Evolutionary conservation across 1,140 invertebrate species (phyloP), one percentile per base, ranked within the genome.

Genomic region (Eueides isabella): DNA sequence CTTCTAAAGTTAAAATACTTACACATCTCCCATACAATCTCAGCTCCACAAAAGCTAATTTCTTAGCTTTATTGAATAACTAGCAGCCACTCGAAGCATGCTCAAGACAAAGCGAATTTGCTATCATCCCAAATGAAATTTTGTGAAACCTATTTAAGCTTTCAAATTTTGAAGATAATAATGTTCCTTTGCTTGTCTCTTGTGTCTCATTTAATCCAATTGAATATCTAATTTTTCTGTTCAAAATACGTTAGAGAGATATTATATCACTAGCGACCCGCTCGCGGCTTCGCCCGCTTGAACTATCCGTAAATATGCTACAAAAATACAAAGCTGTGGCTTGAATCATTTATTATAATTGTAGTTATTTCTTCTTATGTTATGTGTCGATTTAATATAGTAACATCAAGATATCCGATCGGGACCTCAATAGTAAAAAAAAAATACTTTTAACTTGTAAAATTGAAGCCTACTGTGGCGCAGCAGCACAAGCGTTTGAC

Each of bases 61-160:
- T 55, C 48, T 55, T 55, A 55, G 48, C 48, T 26, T 55, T 55
- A 55, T 55, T 55, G 48, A 55, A 55, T 55, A 55, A 55, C 48
- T 55, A 55, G 48, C 48, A 55, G 23, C 48, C 48, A 55, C 48
- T 55, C 48, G 48, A 55, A 55, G 48, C 48, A 19, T 55, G 48
- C 48, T 55, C 48, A 55, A 55, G 48, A 55, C 48, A 55, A 55
- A 55, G 48, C 48, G 48, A 55, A 55, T 55, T 55, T 55, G 48
- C 48, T 55, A 55, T 55, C 48, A 55, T 55, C 48, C 48, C 48
- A 55, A 55, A 55, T 55, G 48, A 55, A 55, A 55, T 55, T 55
- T 55, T 55, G 48, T 55, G 48, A 26, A 55, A 55, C 48, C 48
- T 55, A 55, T 55, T 55, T 55, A 55, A 55, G 48, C 48, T 55